Evolutionary conservation across 2,888 invertebrate species (phyloP).

Genomic region (Steinernema carpocapsae): DNA sequence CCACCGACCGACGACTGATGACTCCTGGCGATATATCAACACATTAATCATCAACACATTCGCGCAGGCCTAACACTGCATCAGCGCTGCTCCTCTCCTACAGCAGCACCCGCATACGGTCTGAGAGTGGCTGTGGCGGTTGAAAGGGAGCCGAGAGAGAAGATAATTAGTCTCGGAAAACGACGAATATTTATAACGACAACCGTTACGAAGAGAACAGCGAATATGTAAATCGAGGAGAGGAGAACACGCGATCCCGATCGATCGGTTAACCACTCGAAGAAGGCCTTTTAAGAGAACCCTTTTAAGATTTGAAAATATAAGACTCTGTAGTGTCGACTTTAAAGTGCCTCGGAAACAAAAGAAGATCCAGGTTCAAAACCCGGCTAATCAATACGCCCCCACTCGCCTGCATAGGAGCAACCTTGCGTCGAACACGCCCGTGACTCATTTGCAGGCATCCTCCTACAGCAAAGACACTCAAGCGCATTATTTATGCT

Average conservation of each 20-base stretch:
- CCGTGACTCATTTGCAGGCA: slow-evolving; percentile 19
- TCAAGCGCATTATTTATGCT: slow-evolving; percentile 18
- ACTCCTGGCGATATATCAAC: slow-evolving; percentile 32
- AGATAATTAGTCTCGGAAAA: slow-evolving; percentile 27
- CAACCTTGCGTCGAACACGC: background rate
- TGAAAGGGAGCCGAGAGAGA: slow-evolving; percentile 3
- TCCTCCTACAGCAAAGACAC: background rate
- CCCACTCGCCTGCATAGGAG: no score
- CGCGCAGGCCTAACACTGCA: slow-evolving; percentile 30
- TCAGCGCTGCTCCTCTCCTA: background rate
- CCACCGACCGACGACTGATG: slow-evolving; percentile 22
- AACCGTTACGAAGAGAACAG: slow-evolving; percentile 16
- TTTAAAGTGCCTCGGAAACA: no score
- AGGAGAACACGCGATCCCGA: background rate
- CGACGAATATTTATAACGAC: slow-evolving; percentile 28
- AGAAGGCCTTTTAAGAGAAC: no score
- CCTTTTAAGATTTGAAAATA: no score
- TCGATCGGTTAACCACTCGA: slow-evolving; percentile 15
- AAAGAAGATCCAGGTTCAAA: no score
- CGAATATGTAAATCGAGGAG: slow-evolving; percentile 19
- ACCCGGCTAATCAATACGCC: no score
- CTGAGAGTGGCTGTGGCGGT: slow-evolving; percentile 13
- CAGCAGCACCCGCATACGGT: background rate
- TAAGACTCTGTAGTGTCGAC: no score
- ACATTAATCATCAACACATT: slow-evolving; percentile 29